These are phyloP conservation scores for Agrochola macilenta DNA, from an alignment of 2,888 invertebrate genomes.

Conservation along the genomic window DNA sequence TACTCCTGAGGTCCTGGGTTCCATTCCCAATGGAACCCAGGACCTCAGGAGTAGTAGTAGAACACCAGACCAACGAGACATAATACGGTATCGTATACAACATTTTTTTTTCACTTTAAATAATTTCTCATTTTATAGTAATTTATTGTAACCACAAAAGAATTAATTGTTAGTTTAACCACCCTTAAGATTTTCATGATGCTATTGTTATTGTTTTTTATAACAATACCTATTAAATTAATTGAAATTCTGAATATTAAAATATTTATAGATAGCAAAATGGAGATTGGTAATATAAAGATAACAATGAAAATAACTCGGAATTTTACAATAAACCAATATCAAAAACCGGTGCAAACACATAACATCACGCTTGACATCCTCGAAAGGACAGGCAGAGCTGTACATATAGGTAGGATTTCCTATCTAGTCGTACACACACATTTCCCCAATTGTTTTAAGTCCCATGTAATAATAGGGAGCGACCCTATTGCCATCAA, in stretches of 20 bases:
- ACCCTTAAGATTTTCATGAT: slow-evolving; percentile 1
- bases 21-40: too few species aligned
- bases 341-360: slow-evolving; percentile 1
- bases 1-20: too few species aligned
- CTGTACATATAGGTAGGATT: too few species aligned
- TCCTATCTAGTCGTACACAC: too few species aligned
- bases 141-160: background rate
- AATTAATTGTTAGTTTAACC: background rate
- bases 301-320: background rate
- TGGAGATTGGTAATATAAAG: background rate
- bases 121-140: background rate
- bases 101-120: background rate
- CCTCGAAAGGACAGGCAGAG: too few species aligned
- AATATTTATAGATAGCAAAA: background rate
- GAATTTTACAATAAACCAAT: slow-evolving; percentile 2
- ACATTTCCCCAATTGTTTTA: too few species aligned
- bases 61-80: background rate
- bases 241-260: background rate
- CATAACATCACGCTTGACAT: too few species aligned
- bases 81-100: background rate
- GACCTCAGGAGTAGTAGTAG: background rate
- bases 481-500: too few species aligned
- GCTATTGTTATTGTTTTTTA: background rate
- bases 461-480: too few species aligned
- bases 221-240: background rate